Evolutionary conservation across 1,140 invertebrate species (phyloP).

Genomic region (Yoshiicerus persimilis): DNA sequence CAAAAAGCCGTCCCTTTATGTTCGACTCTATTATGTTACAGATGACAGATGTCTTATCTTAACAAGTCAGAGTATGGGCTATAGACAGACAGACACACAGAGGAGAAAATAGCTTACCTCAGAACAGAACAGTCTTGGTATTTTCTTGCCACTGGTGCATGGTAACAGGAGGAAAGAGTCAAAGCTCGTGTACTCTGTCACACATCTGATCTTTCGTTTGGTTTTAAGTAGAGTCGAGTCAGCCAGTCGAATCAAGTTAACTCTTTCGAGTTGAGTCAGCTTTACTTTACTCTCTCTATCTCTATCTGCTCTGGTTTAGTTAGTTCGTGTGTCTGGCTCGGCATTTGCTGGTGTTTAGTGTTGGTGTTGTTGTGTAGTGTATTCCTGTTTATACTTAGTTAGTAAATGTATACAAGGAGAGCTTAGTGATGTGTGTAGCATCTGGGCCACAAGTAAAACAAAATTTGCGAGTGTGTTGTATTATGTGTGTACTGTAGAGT

Average conservation of each 20-base stretch:
- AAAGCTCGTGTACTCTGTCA: not conserved
- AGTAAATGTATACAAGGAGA: not conserved
- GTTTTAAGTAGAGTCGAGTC: not conserved
- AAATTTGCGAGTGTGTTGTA: not conserved
- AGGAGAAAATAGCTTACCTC: slow-evolving; percentile 16
- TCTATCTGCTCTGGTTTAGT: not conserved
- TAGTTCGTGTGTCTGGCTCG: not conserved
- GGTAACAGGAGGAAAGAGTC: slow-evolving; percentile 15
- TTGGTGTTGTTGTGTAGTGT: not conserved
- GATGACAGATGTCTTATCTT: slow-evolving; percentile 22
- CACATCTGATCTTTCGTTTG: not conserved
- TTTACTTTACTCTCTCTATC: not conserved
- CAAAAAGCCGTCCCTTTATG: not conserved
- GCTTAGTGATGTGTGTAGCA: not conserved
- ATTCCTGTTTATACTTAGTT: not conserved
- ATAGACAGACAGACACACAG: not conserved
- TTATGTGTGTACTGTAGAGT: not conserved
- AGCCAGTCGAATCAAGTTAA: not conserved
- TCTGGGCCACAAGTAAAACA: slow-evolving; percentile 4
- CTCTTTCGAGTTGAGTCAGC: not conserved
- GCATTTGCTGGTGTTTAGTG: not conserved
- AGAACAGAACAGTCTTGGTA: not conserved
- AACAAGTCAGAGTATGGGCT: not conserved
- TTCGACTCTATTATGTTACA: not conserved
- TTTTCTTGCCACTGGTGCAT: slow-evolving; percentile 15